These are phyloP conservation scores for Antennarius maculatus DNA, from an alignment of 2,797 vertebrate genomes.

Conservation along the genomic window DNA sequence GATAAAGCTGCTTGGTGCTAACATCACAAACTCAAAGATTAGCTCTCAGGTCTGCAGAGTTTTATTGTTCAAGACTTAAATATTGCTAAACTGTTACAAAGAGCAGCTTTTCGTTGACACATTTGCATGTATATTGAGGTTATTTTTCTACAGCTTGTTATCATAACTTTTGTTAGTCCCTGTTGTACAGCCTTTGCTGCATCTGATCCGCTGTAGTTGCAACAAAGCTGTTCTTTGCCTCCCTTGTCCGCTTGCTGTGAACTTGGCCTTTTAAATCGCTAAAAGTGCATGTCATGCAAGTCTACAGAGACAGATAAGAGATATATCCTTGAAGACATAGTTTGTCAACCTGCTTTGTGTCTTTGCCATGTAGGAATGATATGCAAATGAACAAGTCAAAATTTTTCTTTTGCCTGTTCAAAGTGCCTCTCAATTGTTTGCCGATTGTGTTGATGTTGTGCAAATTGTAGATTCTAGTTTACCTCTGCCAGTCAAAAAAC, in stretches of 20 bases:
- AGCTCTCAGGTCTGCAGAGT: slow-evolving; percentile 19
- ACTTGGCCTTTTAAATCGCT: slow-evolving; percentile 20
- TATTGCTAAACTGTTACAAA: not conserved
- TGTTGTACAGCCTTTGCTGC: slow-evolving; percentile 25
- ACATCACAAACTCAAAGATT: slow-evolving; percentile 13
- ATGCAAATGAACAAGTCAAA: too few species aligned
- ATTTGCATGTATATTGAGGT: slow-evolving; percentile 15
- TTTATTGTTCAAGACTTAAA: slow-evolving; percentile 17
- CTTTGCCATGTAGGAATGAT: too few species aligned
- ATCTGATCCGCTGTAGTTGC: slow-evolving; percentile 33
- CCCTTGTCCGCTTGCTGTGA: slow-evolving; percentile 21
- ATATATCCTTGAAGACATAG: slow-evolving; percentile 17
- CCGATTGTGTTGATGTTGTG: too few species aligned
- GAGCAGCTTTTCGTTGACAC: slow-evolving; percentile 25
- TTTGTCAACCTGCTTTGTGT: not conserved
- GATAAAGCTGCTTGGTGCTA: slow-evolving; percentile 27
- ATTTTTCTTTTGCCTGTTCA: too few species aligned
- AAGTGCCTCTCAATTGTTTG: too few species aligned
- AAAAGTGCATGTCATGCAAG: slow-evolving; percentile 26
- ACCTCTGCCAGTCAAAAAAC: too few species aligned
- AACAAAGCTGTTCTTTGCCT: slow-evolving; percentile 33
- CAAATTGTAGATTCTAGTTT: too few species aligned
- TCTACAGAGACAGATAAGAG: slow-evolving; percentile 36
- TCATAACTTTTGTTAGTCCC: slow-evolving; percentile 36
- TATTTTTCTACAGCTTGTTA: slow-evolving; percentile 14